phyloP scores from a whole-genome alignment of 2,113 vertebrate genomes.

The Engystomops pustulosus region DNA sequence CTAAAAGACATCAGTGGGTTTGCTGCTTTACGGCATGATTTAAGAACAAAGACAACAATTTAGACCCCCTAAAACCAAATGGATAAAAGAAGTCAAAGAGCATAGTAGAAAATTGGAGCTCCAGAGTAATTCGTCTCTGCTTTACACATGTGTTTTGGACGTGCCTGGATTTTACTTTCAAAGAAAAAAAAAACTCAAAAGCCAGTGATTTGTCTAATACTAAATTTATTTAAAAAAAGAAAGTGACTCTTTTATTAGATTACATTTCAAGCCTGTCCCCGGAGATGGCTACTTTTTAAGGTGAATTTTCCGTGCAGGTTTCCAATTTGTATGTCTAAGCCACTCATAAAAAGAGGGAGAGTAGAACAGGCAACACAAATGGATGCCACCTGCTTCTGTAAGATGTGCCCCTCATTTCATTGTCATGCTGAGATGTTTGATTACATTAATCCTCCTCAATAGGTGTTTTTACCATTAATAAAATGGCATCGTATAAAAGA shows the following conservation, averaged over 20 bases:
- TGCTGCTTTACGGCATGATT: neutral
- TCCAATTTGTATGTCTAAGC: conserved; percentile 58
- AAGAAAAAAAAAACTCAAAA: neutral
- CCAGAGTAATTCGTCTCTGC: neutral
- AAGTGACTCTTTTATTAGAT: conserved; percentile 53
- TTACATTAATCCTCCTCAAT: conserved; percentile 52
- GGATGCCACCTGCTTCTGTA: conserved; percentile 57
- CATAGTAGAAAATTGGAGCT: neutral
- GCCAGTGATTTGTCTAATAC: conserved; percentile 50
- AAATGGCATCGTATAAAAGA: conserved; percentile 53
- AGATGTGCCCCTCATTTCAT: conserved; percentile 36
- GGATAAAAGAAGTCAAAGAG: neutral
- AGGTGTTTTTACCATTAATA: conserved; percentile 60
- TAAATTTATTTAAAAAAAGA: conserved; percentile 54
- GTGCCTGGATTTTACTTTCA: conserved; percentile 50
- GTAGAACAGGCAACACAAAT: conserved; percentile 32
- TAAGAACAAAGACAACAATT: conserved; percentile 17
- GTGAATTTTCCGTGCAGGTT: conserved; percentile 55
- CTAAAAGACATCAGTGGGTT: conserved; percentile 8
- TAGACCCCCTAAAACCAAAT: neutral
- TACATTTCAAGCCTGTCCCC: conserved; percentile 55
- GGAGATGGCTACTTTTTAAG: conserved; percentile 50
- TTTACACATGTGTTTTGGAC: conserved; percentile 48
- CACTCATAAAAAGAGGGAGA: conserved; percentile 51
- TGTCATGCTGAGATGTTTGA: conserved; percentile 59